Evolutionary conservation across 2,797 vertebrate species (phyloP).

Genomic region (Simalia tracyae): DNA sequence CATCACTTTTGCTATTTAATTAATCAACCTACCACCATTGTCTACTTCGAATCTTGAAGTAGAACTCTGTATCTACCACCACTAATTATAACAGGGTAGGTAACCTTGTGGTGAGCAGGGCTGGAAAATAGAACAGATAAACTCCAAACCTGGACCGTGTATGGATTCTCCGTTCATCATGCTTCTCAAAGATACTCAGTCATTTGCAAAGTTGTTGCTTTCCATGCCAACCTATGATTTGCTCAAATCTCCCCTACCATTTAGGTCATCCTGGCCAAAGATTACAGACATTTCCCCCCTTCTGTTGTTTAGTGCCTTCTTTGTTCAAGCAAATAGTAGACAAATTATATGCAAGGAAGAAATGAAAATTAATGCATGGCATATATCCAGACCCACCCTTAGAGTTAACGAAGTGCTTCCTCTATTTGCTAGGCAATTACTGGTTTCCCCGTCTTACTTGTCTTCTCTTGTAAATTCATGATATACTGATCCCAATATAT

Average conservation of each 20-base stretch:
- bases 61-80: neutral
- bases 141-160: neutral
- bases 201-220: neutral
- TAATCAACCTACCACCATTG: neutral
- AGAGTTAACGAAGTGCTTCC: neutral
- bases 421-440: slow-evolving; percentile 11
- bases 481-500: neutral
- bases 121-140: neutral
- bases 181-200: neutral
- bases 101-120: neutral
- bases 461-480: neutral
- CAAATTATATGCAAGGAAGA: neutral
- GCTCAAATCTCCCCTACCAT: neutral
- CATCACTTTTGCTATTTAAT: neutral
- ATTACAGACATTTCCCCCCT: neutral
- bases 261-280: neutral
- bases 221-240: neutral
- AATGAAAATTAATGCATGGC: neutral
- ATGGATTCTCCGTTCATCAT: neutral
- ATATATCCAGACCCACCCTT: neutral
- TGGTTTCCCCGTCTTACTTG: slow-evolving; percentile 1
- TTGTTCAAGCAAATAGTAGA: neutral
- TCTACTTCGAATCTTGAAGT: neutral
- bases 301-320: neutral
- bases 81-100: neutral